Evolutionary conservation across 2,797 vertebrate species (phyloP).

Genomic region (Rhynchotus rufescens): DNA sequence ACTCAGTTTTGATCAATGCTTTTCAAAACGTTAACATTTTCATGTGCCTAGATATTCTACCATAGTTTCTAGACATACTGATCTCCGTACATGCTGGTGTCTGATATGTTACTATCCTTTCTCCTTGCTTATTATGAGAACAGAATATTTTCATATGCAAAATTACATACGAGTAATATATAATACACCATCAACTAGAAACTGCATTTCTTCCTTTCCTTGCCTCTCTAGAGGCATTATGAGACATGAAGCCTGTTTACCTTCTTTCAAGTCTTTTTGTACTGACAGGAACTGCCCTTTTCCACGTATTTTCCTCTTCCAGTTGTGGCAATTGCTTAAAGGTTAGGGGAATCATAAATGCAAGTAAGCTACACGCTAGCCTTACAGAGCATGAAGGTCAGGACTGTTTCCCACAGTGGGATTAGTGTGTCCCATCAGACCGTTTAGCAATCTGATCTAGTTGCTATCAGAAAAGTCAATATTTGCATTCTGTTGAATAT

Average conservation of each 20-base stretch:
- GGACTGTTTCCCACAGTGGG: conserved; percentile 31
- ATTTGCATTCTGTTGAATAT: conserved; percentile 85
- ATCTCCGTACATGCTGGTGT: neutral
- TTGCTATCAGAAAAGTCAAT: conserved; percentile 82
- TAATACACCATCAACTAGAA: conserved; percentile 37
- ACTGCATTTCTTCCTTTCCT: conserved; percentile 21
- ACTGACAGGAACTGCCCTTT: conserved; percentile 62
- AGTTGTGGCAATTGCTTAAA: conserved; percentile 62
- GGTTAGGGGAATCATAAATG: conserved; percentile 75
- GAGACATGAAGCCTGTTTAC: conserved; percentile 56
- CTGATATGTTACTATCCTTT: neutral
- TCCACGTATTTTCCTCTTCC: conserved; percentile 65
- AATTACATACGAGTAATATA: neutral
- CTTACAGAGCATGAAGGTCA: conserved; percentile 64
- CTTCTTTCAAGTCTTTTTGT: conserved; percentile 48
- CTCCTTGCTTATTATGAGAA: neutral
- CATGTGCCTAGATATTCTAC: neutral
- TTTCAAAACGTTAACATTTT: conserved; percentile 13
- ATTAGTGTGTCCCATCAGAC: conserved; percentile 68
- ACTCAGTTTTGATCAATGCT: neutral
- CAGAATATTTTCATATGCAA: neutral
- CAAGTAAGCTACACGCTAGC: conserved; percentile 48
- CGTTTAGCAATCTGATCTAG: conserved; percentile 72
- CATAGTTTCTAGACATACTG: neutral
- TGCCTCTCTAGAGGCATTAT: conserved; percentile 44